Base-by-base conservation (phyloP, 2,888 invertebrate species). In the Corbicula japonica region DNA sequence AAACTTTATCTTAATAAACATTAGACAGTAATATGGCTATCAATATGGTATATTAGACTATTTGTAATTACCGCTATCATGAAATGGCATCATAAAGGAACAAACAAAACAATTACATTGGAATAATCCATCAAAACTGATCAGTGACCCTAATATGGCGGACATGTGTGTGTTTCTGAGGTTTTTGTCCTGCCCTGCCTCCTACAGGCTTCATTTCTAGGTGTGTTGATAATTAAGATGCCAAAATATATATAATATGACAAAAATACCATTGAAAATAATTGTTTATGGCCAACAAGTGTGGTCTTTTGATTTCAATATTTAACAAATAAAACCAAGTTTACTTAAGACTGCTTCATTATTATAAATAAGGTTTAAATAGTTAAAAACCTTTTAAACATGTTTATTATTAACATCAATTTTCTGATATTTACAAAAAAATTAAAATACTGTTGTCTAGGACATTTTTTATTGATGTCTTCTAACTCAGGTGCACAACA, bases 71-170 rank as follows among this genome's bases (percentile, higher is more conserved):
- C 34, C 35, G 35, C 2, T 58, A 58, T 58, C 58, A 35, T 58
- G 58, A 46, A 1, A 10, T 32, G 3, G 10, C 30, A 12, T 44
- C 34, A 66, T 68, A 35, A 52, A 60, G 50, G 15, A 71, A 44
- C n/a, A 44, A 34, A 50, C 28, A 21, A 56, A 8, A 28, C 48
- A 54, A 26, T 56, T 26, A 44, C 15, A 44, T 35, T 8, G 30
- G 54, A 30, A 26, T 18, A 30, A 69, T 52, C 28, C 44, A 48
- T 48, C 30, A 48, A 44, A 6, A 4, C 35, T 28, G 35, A 58
- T 28, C 32, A 30, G 54, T 32, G 10, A 23, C 4, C 54, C 28
- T 54, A 32, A 4, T 8, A 12, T 50, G 23, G 26, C 6, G 2
- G 21, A 12, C 23, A 50, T 28, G 12, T 23, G 26, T 10, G 10